Evolutionary conservation across 2,888 invertebrate genomes (phyloP).

Genomic region (Lepidocyrtinus sp.): DNA sequence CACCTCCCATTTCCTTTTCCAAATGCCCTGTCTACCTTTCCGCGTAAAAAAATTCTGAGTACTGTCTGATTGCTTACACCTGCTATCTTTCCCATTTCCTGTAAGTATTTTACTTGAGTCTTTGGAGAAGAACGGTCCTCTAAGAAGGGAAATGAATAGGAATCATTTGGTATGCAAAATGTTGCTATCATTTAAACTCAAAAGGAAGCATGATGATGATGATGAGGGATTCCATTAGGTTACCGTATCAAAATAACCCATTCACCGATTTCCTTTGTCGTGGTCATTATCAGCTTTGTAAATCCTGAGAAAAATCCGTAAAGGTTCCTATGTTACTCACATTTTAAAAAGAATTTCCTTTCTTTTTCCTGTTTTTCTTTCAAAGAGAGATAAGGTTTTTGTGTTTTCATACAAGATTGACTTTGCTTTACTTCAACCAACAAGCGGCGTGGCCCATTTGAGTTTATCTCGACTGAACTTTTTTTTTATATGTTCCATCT

Average conservation of each 20-base stretch:
- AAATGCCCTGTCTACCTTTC: not conserved
- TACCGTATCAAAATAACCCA: not conserved
- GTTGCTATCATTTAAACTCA: not conserved
- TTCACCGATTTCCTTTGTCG: not conserved
- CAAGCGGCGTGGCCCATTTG: not conserved
- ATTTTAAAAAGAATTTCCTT: not conserved
- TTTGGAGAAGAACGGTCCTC: not conserved
- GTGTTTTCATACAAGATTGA: not conserved
- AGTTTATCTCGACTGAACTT: not conserved
- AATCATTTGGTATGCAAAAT: not conserved
- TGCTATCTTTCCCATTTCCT: not conserved
- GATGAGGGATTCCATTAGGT: not conserved
- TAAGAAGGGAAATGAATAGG: not conserved
- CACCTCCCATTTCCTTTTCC: conserved; percentile 28
- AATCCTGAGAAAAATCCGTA: not conserved
- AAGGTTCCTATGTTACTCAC: not conserved
- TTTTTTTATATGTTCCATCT: not conserved
- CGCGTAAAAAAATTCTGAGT: conserved; percentile 23
- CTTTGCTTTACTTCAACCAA: not conserved
- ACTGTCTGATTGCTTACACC: not conserved
- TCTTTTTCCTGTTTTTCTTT: not conserved
- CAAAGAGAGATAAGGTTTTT: no score
- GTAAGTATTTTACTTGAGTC: not conserved
- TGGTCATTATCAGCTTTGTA: not conserved
- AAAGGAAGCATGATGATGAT: not conserved